Percentiles rank a stretch among this genome's conserved stretches.
Conservation (phyloP, 2,113 vertebrate genomes). For the Sterrhoptilus dennistouni region DNA sequence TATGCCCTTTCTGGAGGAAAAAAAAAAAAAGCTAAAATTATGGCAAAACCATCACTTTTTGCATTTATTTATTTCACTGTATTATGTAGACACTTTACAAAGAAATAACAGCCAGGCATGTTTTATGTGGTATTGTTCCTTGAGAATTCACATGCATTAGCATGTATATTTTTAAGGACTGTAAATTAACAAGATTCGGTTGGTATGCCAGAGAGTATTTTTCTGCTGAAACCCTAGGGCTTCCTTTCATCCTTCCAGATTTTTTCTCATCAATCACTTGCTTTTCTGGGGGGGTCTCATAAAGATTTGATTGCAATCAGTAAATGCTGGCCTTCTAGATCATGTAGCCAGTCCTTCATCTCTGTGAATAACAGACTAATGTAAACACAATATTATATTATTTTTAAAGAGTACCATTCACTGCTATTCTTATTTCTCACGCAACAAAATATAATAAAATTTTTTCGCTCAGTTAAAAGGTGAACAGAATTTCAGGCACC, state of each 20-base stretch:
- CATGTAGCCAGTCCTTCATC: neutral
- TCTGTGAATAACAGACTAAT: neutral
- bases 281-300: neutral
- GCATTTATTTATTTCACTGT: neutral
- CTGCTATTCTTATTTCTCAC: neutral
- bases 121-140: neutral
- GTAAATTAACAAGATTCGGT: neutral
- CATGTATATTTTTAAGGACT: neutral
- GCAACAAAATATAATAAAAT: neutral
- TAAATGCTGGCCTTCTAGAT: neutral
- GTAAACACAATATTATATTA: neutral
- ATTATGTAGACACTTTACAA: neutral
- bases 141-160: neutral
- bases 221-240: neutral
- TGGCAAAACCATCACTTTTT: fast-evolving
- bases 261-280: neutral
- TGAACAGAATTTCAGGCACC: neutral
- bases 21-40: neutral
- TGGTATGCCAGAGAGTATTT: neutral
- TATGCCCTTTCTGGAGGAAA: neutral
- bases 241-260: neutral
- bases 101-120: neutral
- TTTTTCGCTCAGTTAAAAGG: fast-evolving
- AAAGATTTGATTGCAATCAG: neutral
- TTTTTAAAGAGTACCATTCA: neutral